Base-by-base conservation (phyloP, 2,113 vertebrate genomes). In the Leptosomus discolor region DNA sequence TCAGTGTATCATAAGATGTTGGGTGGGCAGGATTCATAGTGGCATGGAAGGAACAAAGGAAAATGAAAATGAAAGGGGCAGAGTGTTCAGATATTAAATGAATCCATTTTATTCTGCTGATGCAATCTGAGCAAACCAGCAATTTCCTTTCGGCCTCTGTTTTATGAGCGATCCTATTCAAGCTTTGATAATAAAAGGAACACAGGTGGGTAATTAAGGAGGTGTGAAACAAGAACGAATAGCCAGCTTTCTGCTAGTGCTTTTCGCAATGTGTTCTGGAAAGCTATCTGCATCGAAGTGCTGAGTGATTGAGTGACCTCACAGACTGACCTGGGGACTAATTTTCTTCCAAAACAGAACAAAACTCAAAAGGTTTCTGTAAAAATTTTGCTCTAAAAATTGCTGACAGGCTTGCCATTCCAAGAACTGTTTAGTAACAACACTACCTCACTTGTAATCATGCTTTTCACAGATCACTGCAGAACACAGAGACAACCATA, bases 141-240 rank as follows among this genome's bases (percentile, higher is more conserved):
- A 98, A 98, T 98, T 98, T 98, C 98, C 98, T 98, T 97, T 98
- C 24, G 3, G 97, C 93, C 97, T 94, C 96, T 91, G 89, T 97
- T 98, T 98, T 98, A 97, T 79, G 94, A 98, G 94, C 36, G 2
- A 97, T 97, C 71, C 88, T 92, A 92, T 94, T 94, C 92, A 97
- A 97, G 90, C 92, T 96, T 96, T 96, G 96, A 95, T 95, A 98
- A 98, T 98, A 98, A 98, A 98, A 98, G 89, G 94, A 93, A 80
- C 90, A 95, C 98, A 98, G 97, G 97, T 98, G 97, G 97, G 96
- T 98, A 98, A 98, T 98, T 98, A 98, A 97, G 96, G 97, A 98
- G 97, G 97, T 98, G 97, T 98, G 97, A 98, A 98, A 96, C 97
- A 87, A 50, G 56, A 94, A 91, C 53, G 45, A 97, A 97, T 97